Evolutionary conservation across 2,113 vertebrate species (phyloP), one percentile per base, ranked within the genome.

Genomic region (Camelus dromedarius): DNA sequence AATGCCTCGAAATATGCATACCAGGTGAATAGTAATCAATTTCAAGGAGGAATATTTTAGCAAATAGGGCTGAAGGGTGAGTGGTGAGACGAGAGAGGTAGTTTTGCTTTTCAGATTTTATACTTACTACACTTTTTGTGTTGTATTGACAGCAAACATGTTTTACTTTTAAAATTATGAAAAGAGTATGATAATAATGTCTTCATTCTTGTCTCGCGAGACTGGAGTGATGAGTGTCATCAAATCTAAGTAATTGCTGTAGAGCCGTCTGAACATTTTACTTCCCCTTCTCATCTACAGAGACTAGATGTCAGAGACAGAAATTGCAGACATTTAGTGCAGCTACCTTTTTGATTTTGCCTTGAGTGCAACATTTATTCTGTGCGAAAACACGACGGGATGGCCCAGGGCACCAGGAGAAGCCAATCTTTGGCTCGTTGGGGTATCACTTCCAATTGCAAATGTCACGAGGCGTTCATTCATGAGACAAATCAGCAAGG

Each of bases 391-490:
- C 66, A 72, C 86, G 81, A 67, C 10, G 16, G 82, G 77, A 89
- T n/a, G 50, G 82, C 81, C 92, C 13, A 13, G 76, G 85, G 73
- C 46, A 73, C 83, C 14, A 80, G 48, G 30, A 66, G 54, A 94
- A 96, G 77, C 38, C 89, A 70, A 28, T 88, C 85, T 93, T 84
- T 94, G 85, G 92, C 93, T 95, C 56, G 5, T 12, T 70, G 85
- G 35, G 67, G 19, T 92, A 83, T 70, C 54, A 60, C 77, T 93
- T 96, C 56, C 0, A 0, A 93, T 90, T 4, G 18, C 9, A 0
- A 89, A 91, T 66, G 48, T 92, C 60, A 62, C 9, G 81, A 96
- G 84, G 32, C 81, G 0, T 56, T 86, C 93, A 50, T 67, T 97
- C 84, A 42, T 5, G 19, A 94, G 88, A 42, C 88, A 94, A 87